phyloP scores from a whole-genome alignment of 2,888 invertebrate species.

The Junonia oenone region DNA sequence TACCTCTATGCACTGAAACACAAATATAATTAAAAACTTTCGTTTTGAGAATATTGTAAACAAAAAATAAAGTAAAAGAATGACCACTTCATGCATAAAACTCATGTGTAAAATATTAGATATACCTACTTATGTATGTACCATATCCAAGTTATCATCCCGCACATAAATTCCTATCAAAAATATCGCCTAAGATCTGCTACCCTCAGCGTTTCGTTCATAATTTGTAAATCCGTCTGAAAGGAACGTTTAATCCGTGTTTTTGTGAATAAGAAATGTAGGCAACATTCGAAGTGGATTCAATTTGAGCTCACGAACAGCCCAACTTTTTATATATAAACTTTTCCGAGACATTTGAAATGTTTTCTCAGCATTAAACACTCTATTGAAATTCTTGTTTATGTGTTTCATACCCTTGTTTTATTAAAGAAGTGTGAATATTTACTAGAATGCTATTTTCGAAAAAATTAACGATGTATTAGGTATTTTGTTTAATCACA shows the following conservation, averaged over 20 bases:
- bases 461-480: too few relatives aligned
- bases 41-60: too few relatives aligned
- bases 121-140: too few relatives aligned
- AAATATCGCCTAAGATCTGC: background rate
- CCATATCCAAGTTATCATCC: background rate
- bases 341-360: constrained; percentile 12
- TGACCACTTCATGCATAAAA: background rate
- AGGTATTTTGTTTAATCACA: too few relatives aligned
- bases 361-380: constrained; percentile 1
- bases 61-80: background rate
- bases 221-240: constrained; percentile 16
- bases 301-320: constrained; percentile 1
- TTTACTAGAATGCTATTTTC: too few relatives aligned
- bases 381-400: background rate
- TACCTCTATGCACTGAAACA: too few relatives aligned
- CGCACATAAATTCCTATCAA: background rate
- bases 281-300: constrained; percentile 12
- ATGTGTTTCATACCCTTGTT: background rate
- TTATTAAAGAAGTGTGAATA: background rate
- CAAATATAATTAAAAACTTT: too few relatives aligned
- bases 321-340: constrained; percentile 19
- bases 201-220: background rate
- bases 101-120: background rate
- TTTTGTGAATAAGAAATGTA: constrained; percentile 17
- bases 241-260: constrained; percentile 5